phyloP scores from a whole-genome alignment of 2,888 invertebrate genomes.

The Aporophyla lueneburgensis region DNA sequence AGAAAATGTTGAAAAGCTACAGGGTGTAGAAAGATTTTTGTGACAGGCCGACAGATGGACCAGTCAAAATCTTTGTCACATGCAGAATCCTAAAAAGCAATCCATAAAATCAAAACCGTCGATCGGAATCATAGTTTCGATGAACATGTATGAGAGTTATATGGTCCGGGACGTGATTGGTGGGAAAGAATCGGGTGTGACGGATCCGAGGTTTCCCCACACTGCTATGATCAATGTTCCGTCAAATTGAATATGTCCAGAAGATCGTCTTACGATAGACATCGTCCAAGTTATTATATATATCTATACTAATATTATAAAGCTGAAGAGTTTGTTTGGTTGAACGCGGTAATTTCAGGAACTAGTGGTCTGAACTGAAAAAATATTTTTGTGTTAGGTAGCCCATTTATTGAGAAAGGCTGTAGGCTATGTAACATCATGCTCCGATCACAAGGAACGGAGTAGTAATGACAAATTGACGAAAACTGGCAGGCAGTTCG shows the following conservation, averaged over 20 bases:
- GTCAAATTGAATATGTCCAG: constrained; percentile 84
- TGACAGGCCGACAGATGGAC: constrained; percentile 34
- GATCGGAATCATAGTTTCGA: constrained; percentile 61
- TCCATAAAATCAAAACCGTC: constrained; percentile 62
- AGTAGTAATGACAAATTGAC: too few species aligned
- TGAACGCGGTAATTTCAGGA: too few species aligned
- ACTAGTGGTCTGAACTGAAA: too few species aligned
- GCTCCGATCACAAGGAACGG: too few species aligned
- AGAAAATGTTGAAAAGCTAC: neutral
- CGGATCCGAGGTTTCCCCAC: constrained; percentile 76
- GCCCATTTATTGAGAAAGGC: too few species aligned
- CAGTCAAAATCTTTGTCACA: constrained; percentile 44
- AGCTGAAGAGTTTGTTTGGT: too few species aligned
- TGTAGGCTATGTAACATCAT: too few species aligned
- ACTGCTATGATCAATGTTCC: constrained; percentile 83
- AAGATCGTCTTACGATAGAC: constrained; percentile 68
- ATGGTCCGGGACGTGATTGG: constrained; percentile 70
- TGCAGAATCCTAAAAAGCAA: constrained; percentile 58
- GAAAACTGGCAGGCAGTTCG: too few species aligned
- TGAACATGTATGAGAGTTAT: constrained; percentile 66
- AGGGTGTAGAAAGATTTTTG: neutral
- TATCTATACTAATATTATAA: too few species aligned
- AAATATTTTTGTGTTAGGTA: too few species aligned
- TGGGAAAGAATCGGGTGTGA: constrained; percentile 76
- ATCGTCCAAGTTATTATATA: constrained; percentile 45